phyloP scores from a whole-genome alignment of 2,888 invertebrate genomes.

The Sphaerophoria taeniata region DNA sequence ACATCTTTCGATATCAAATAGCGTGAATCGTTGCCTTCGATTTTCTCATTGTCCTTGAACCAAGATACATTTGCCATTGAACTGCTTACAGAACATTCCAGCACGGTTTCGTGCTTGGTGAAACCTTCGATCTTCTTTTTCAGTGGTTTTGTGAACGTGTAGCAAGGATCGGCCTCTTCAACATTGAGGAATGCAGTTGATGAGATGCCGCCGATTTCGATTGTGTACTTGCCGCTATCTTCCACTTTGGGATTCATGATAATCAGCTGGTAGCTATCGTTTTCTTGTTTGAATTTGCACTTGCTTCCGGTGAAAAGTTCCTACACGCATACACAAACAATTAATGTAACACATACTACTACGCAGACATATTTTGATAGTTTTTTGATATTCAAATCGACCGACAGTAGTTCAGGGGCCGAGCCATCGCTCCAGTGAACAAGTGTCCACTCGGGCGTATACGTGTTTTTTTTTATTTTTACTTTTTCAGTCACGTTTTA shows the following conservation, averaged over 20 bases:
- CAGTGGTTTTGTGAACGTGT: conserved; percentile 95
- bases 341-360: too few relatives aligned
- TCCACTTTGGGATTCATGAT: conserved; percentile 96
- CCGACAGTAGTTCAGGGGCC: too few relatives aligned
- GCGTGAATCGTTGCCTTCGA: conserved; percentile 90
- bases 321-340: conserved; percentile 82
- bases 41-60: conserved; percentile 91
- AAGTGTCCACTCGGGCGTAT: too few relatives aligned
- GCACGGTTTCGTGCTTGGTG: conserved; percentile 93
- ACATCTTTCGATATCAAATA: conserved; percentile 96
- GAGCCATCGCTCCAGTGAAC: too few relatives aligned
- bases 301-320: conserved; percentile 98
- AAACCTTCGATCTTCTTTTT: conserved; percentile 95
- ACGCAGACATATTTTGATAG: too few relatives aligned
- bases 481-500: too few relatives aligned
- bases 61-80: conserved; percentile 97
- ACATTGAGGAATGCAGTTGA: conserved; percentile 97
- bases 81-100: conserved; percentile 97
- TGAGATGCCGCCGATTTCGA: conserved; percentile 95
- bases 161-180: conserved; percentile 98
- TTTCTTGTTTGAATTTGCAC: conserved; percentile 97
- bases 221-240: conserved; percentile 97
- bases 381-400: too few relatives aligned
- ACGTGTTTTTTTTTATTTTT: too few relatives aligned
- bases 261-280: conserved; percentile 94